These are phyloP conservation scores for Harpalus rubripes DNA, from an alignment of 2,888 invertebrate genomes.

Conservation along the genomic window DNA sequence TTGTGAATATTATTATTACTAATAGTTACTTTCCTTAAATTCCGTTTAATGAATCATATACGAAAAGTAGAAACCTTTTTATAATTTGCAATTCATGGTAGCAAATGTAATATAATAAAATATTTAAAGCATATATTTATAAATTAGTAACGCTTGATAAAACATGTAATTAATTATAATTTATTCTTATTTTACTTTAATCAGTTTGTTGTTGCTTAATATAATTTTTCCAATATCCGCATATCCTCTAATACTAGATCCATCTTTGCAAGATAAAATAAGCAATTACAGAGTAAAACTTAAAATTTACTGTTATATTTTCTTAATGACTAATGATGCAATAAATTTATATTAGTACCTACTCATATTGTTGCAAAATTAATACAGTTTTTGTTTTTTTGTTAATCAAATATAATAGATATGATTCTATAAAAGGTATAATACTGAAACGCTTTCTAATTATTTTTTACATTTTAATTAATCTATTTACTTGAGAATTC, in stretches of 20 bases:
- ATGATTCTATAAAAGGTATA: background rate
- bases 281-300: conserved; percentile 27
- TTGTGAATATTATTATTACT: background rate
- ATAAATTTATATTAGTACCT: conserved; percentile 14
- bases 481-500: no score
- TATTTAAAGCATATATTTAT: conserved; percentile 38
- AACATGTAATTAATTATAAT: conserved; percentile 49
- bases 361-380: background rate
- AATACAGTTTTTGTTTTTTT: background rate
- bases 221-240: conserved; percentile 4
- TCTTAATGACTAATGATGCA: conserved; percentile 13
- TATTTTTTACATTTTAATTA: no score
- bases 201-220: conserved; percentile 16
- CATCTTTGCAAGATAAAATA: background rate
- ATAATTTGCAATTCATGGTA: conserved; percentile 14
- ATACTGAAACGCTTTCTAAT: no score
- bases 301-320: conserved; percentile 1
- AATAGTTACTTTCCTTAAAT: conserved; percentile 22
- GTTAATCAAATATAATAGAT: background rate
- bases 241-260: background rate
- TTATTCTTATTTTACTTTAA: conserved; percentile 30
- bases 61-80: background rate
- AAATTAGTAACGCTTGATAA: conserved; percentile 38
- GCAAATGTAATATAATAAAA: conserved; percentile 11
- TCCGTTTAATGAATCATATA: conserved; percentile 14